These are phyloP conservation scores for Podarcis siculus DNA, from an alignment of 2,797 vertebrate species.

Conservation along the genomic window DNA sequence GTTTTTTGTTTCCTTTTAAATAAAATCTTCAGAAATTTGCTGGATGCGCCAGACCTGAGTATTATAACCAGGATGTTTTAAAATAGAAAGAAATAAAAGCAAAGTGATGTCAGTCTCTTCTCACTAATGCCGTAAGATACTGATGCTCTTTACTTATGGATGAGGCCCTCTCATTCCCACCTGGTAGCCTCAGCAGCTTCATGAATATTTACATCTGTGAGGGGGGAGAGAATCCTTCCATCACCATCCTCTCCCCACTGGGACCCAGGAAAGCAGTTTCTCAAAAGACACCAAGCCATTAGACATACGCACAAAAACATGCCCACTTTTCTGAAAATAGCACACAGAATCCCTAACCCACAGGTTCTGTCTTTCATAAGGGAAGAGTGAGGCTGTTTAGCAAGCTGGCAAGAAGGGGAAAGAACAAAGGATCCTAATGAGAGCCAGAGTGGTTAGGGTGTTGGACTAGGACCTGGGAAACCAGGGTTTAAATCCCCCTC, in stretches of 20 bases:
- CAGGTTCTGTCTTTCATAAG: neutral
- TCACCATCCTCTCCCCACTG: conserved; percentile 1
- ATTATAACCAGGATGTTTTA: conserved; percentile 34
- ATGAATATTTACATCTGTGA: conserved; percentile 59
- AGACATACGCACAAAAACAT: neutral
- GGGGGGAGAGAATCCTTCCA: conserved; percentile 35
- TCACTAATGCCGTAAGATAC: conserved; percentile 28
- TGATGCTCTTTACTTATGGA: conserved; percentile 66
- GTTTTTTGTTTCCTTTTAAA: neutral
- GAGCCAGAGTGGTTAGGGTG: too few relatives aligned
- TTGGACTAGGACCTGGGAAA: too few relatives aligned
- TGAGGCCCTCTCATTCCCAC: conserved; percentile 25
- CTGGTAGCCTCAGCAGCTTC: conserved; percentile 40
- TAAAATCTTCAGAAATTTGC: conserved; percentile 9
- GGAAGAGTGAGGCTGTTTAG: too few relatives aligned
- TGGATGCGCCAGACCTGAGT: conserved; percentile 44
- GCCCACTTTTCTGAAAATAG: neutral
- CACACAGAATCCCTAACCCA: neutral
- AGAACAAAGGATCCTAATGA: neutral
- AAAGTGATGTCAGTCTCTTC: conserved; percentile 43
- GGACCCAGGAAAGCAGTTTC: conserved; percentile 13
- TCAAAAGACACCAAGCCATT: conserved; percentile 5
- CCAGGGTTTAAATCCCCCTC: too few relatives aligned
- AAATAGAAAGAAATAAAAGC: conserved; percentile 56
- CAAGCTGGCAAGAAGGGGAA: neutral